Base-by-base conservation (phyloP, 2,797 vertebrate species). In the Hypotaenidia okinawae region DNA sequence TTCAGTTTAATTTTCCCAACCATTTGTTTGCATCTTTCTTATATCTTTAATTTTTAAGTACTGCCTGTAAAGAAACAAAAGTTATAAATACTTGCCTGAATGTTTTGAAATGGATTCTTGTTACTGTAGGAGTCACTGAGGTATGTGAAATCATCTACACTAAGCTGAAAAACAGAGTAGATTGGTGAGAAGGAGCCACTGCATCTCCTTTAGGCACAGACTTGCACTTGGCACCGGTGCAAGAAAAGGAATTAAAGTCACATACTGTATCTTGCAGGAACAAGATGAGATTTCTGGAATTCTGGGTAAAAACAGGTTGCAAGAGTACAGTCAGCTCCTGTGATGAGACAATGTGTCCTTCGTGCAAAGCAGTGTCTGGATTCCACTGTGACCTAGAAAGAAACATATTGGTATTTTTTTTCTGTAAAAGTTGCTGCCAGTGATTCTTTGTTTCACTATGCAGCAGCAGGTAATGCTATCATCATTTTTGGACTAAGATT, bases 101-200 rank as follows among this genome's bases (percentile, higher is more conserved):
- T 33, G 75, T 97, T 97, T 64, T 86, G 84, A 93, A 97, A 95
- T 6, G 80, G 86, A 54, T 93, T 96, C 80, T 87, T 89, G 92
- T 91, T 94, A 95, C 63, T 68, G 68, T 77, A 94, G 79, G 57
- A 68, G 94, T 95, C 95, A 59, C 87, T 94, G 70, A 96, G 79
- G 91, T 87, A 93, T 8, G 93, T 97, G 94, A 96, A 97, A 89
- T 96, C 97, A 37, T 97, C 97, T 88, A 97, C 13, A 54, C 97
- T 98, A 82, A 98, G 97, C 98, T 98, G 95, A 75, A 97, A 97
- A 97, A 94, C 88, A 91, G 88, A 94, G 57, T 22, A 84, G 39
- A 35, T 19, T 84, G 88, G 61, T 96, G 78, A 88, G 90, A 76
- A 93, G 68, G 41, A 84, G 37, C 15, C 39, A 49, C 2, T 4